Evolutionary conservation across 2,113 vertebrate genomes (phyloP).

Genomic region (Oncorhynchus keta): DNA sequence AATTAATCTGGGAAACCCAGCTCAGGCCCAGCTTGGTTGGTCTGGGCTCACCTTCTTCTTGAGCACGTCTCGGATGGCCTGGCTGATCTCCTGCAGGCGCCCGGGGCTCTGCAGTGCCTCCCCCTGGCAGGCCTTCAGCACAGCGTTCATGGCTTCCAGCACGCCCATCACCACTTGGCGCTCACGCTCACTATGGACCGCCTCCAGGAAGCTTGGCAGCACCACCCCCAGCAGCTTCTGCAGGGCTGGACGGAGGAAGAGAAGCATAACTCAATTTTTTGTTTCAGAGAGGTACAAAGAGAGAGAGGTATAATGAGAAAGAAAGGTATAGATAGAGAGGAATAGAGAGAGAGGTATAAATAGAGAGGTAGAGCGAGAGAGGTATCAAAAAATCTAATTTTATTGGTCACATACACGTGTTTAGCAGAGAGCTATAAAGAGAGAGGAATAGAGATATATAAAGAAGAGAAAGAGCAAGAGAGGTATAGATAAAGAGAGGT

Average conservation of each 20-base stretch:
- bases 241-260: slow-evolving; percentile 62
- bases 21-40: not conserved
- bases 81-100: slow-evolving; percentile 75
- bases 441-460: too few species aligned
- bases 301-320: too few species aligned
- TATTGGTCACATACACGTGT: too few species aligned
- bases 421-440: too few species aligned
- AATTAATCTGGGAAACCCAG: not conserved
- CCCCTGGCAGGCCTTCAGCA: slow-evolving; percentile 76
- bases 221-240: slow-evolving; percentile 74
- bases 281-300: not conserved
- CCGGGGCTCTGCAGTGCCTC: slow-evolving; percentile 68
- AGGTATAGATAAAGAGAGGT: too few species aligned
- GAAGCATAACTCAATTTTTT: too few species aligned
- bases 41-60: slow-evolving; percentile 78
- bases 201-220: slow-evolving; percentile 75
- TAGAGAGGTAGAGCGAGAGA: too few species aligned
- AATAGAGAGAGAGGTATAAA: too few species aligned
- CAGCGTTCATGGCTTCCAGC: slow-evolving; percentile 77
- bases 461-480: too few species aligned
- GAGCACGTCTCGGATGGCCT: slow-evolving; percentile 75
- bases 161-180: slow-evolving; percentile 83
- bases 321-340: too few species aligned
- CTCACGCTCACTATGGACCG: slow-evolving; percentile 74
- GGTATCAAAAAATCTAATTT: too few species aligned